Evolutionary conservation across 2,113 vertebrate genomes (phyloP).

Genomic region (Eolophus roseicapilla): DNA sequence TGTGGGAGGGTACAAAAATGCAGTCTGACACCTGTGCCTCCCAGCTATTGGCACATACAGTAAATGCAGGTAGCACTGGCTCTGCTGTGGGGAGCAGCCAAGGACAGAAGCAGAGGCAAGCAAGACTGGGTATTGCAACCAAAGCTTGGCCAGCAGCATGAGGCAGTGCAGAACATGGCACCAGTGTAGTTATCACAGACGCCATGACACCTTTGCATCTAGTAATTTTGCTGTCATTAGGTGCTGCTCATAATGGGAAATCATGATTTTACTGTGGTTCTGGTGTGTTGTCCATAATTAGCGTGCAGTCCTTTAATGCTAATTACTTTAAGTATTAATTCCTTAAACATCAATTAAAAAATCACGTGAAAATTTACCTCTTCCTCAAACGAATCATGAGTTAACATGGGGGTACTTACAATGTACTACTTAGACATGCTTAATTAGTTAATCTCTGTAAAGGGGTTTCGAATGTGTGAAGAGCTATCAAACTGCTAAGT

Average conservation of each 20-base stretch:
- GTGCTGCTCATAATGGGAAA: slow-evolving; percentile 20
- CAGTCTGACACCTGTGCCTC: background rate
- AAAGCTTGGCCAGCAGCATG: background rate
- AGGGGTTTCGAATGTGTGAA: slow-evolving; percentile 39
- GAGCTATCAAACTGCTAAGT: slow-evolving; percentile 46
- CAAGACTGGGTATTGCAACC: background rate
- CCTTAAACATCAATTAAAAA: slow-evolving; percentile 47
- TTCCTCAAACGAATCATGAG: slow-evolving; percentile 10
- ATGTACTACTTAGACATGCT: slow-evolving; percentile 17
- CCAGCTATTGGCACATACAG: background rate
- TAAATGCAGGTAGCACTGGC: background rate
- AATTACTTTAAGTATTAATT: slow-evolving; percentile 46
- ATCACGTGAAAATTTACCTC: slow-evolving; percentile 36
- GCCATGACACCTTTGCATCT: background rate
- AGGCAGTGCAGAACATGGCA: background rate
- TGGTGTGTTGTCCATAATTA: slow-evolving; percentile 48
- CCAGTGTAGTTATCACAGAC: background rate
- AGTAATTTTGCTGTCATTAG: slow-evolving; percentile 27
- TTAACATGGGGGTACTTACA: slow-evolving; percentile 21
- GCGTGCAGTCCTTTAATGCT: background rate
- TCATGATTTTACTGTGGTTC: background rate
- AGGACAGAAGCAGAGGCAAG: background rate
- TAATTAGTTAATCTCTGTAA: slow-evolving; percentile 59
- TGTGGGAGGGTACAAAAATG: background rate
- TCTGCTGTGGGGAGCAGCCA: background rate